Conservation (phyloP, 2,113 vertebrate genomes). For the Takifugu bimaculatus region DNA sequence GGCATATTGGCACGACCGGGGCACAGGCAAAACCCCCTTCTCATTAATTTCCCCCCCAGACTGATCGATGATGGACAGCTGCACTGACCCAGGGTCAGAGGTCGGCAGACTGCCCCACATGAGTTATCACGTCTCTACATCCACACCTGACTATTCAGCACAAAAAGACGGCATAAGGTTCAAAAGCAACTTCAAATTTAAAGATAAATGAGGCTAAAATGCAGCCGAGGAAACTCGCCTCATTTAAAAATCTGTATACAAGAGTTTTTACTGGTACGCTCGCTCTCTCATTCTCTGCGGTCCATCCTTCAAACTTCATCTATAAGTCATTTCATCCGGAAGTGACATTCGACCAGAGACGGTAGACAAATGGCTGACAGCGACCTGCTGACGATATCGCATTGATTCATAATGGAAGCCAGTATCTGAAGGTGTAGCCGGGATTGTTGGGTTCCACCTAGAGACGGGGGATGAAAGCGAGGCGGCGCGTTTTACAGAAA, state of each 20-base stretch:
- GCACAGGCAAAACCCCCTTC: slow-evolving; percentile 11
- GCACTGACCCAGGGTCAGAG: slow-evolving; percentile 45
- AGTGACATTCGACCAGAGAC: slow-evolving; percentile 39
- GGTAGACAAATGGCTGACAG: slow-evolving; percentile 44
- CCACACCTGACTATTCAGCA: too few relatives aligned
- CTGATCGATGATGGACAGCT: slow-evolving; percentile 37
- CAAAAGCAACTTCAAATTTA: too few relatives aligned
- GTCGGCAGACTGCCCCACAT: slow-evolving; percentile 20
- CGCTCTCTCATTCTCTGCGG: too few relatives aligned
- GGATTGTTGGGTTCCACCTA: neutral
- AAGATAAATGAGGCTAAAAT: too few relatives aligned
- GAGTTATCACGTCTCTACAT: too few relatives aligned
- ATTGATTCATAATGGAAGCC: neutral
- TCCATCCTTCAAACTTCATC: slow-evolving; percentile 22
- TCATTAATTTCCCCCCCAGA: slow-evolving; percentile 44
- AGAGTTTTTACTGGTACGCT: too few relatives aligned
- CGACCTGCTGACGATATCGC: slow-evolving; percentile 4
- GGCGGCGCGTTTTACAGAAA: neutral
- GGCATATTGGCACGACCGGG: slow-evolving; percentile 37
- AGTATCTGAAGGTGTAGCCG: neutral
- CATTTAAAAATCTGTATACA: too few relatives aligned
- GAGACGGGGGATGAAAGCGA: neutral
- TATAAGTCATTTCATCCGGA: slow-evolving; percentile 44
- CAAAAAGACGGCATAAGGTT: too few relatives aligned
- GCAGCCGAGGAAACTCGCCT: too few relatives aligned